Evolutionary conservation across 1,140 invertebrate genomes (phyloP).

Genomic region (Drosophila punjabiensis): DNA sequence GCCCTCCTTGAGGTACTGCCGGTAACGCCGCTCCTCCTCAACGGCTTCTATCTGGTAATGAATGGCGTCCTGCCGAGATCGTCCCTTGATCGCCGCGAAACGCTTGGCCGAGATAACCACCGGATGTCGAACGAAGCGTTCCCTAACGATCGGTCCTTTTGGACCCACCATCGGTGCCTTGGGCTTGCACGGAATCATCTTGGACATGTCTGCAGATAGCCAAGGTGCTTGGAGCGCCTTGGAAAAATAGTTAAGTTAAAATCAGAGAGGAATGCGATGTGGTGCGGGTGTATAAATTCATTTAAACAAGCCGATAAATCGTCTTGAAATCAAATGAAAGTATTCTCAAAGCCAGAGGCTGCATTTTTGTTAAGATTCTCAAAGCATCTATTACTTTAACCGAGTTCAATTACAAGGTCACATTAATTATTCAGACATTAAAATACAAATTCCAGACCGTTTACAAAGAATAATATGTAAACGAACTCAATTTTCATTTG

Average conservation of each 20-base stretch:
- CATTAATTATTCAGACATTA: neutral
- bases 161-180: constrained; percentile 9
- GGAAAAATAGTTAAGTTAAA: neutral
- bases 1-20: constrained; percentile 68
- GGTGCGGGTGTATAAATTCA: constrained; percentile 6
- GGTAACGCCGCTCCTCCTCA: constrained; percentile 64
- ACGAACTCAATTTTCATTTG: neutral
- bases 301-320: neutral
- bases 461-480: neutral
- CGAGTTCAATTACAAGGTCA: neutral
- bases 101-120: constrained; percentile 61
- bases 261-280: neutral
- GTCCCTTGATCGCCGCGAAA: constrained; percentile 41
- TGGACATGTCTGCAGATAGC: neutral
- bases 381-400: neutral
- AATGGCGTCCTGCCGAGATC: constrained; percentile 31
- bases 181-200: constrained; percentile 13
- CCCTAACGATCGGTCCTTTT: constrained; percentile 7
- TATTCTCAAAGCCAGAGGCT: neutral
- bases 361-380: neutral
- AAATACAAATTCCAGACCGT: neutral
- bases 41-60: constrained; percentile 31
- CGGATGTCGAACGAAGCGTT: constrained; percentile 9
- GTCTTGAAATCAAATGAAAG: neutral
- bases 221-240: neutral